These are phyloP conservation scores for Metacarcinus magister DNA, from an alignment of 2,888 invertebrate genomes.

Conservation along the genomic window DNA sequence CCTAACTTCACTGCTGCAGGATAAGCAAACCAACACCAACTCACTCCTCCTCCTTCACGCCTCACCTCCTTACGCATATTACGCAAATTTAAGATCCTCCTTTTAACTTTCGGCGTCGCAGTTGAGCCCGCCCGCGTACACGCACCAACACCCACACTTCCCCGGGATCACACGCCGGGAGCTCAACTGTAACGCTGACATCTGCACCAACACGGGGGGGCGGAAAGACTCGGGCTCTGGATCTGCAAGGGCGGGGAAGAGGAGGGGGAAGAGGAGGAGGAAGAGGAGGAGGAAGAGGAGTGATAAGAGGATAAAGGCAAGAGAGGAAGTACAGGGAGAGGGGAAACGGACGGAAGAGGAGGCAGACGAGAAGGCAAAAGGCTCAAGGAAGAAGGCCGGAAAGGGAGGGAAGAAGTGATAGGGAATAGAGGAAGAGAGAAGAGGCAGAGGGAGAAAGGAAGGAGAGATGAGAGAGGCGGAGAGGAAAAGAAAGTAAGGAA, in stretches of 20 bases:
- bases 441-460: neutral
- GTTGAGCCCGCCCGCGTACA: neutral
- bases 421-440: neutral
- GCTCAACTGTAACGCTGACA: neutral
- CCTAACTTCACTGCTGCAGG: too few species aligned
- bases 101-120: neutral
- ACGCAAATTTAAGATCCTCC: neutral
- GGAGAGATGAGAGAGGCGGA: neutral
- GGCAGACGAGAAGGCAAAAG: neutral
- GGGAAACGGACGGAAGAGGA: neutral
- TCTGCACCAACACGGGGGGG: neutral
- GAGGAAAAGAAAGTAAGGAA: neutral
- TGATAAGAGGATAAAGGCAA: conserved; percentile 16
- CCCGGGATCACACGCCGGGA: neutral
- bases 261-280: neutral
- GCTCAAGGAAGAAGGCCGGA: neutral
- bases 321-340: neutral
- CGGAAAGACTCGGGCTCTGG: neutral
- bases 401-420: neutral
- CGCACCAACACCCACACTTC: neutral
- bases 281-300: conserved; percentile 46
- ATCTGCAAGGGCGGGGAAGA: neutral
- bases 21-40: too few species aligned
- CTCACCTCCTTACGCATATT: neutral
- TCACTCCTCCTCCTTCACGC: neutral